Conservation (phyloP, 2,113 vertebrate species). For the Anarhynchus alexandrinus region DNA sequence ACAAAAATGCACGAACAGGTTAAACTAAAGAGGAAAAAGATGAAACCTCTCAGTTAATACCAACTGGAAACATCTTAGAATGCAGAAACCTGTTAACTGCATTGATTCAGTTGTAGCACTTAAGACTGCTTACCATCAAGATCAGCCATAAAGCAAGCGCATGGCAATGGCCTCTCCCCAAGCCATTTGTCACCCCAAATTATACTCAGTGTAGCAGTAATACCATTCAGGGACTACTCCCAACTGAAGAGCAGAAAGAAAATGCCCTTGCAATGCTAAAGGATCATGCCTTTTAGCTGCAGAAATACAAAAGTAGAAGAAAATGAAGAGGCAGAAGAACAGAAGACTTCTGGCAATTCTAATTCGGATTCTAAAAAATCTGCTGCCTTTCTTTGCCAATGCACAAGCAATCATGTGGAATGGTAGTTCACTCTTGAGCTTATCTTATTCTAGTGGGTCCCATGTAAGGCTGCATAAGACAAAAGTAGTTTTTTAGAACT, state of each 20-base stretch:
- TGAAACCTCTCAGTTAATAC: background rate
- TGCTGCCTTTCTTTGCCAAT: background rate
- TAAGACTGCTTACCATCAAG: background rate
- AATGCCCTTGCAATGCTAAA: background rate
- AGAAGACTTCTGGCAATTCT: background rate
- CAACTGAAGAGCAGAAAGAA: background rate
- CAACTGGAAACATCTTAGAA: background rate
- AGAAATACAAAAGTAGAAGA: background rate
- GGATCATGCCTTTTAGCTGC: background rate
- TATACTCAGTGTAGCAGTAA: background rate
- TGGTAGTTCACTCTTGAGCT: background rate
- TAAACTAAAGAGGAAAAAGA: background rate
- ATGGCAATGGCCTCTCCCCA: background rate
- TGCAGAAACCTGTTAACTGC: background rate
- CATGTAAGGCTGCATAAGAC: background rate
- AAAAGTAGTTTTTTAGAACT: background rate
- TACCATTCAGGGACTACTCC: background rate
- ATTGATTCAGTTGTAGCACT: background rate
- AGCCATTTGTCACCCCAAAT: background rate
- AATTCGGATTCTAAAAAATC: background rate
- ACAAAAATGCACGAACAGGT: background rate
- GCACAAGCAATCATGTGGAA: background rate
- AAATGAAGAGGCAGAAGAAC: background rate
- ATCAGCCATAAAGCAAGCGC: background rate
- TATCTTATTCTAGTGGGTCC: background rate